These are phyloP conservation scores for Prionailurus bengalensis DNA, from an alignment of 2,113 vertebrate species.

Conservation along the genomic window DNA sequence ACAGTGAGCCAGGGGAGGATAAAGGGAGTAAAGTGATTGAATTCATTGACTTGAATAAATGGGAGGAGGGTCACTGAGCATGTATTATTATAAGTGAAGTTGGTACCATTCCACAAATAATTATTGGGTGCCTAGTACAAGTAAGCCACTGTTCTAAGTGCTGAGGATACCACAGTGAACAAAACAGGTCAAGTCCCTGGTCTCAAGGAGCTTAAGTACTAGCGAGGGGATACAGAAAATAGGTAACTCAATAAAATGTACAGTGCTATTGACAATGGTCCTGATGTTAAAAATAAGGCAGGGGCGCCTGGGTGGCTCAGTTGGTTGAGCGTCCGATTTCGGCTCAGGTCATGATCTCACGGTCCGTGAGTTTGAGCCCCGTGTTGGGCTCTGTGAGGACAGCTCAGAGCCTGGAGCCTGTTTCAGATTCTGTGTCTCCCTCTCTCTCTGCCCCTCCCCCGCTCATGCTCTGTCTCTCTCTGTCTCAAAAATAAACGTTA, in stretches of 20 bases:
- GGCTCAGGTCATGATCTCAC: no score
- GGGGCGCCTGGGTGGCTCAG: neutral
- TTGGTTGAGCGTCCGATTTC: no score
- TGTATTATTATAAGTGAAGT: constrained; percentile 6
- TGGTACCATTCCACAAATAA: neutral
- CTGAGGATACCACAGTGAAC: neutral
- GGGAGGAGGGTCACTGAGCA: neutral
- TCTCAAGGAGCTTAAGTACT: neutral
- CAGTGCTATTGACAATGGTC: neutral
- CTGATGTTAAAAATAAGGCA: neutral
- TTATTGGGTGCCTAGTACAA: neutral
- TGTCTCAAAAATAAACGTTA: no score
- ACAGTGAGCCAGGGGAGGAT: neutral
- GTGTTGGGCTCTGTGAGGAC: no score
- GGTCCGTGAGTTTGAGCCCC: no score
- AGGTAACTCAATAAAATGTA: neutral
- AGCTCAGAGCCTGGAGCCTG: no score
- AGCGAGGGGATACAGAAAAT: neutral
- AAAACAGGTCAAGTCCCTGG: neutral
- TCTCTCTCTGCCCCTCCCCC: no score
- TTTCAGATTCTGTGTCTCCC: no score
- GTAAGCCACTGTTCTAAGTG: neutral
- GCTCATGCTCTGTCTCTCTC: no score
- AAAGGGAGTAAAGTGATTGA: neutral
- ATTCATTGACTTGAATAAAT: neutral